A percentile compares a stretch with the other conserved stretches of the same genome.
These are phyloP conservation scores for Eristalis pertinax DNA, from an alignment of 2,888 invertebrate genomes.

Conservation along the genomic window DNA sequence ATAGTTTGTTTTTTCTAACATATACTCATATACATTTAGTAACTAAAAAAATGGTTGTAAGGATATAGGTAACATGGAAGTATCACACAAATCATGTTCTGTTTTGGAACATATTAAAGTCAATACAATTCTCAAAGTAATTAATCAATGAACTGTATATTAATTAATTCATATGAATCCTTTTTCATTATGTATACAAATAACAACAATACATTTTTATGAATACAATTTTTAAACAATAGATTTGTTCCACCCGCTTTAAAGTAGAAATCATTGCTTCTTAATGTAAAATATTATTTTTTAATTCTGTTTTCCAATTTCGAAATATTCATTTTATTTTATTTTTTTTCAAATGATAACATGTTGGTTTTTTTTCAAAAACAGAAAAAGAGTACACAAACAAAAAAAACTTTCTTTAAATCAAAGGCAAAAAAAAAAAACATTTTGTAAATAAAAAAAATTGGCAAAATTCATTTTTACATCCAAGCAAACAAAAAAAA, in stretches of 20 bases:
- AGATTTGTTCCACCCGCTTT: conserved; percentile 57
- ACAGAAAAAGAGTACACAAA: background rate
- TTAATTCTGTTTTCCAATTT: conserved; percentile 36
- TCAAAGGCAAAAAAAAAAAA: conserved; percentile 42
- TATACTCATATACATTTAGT: too few species aligned
- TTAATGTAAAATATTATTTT: conserved; percentile 56
- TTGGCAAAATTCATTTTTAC: conserved; percentile 67
- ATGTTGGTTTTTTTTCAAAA: background rate
- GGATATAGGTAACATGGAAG: too few species aligned
- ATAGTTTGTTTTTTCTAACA: too few species aligned
- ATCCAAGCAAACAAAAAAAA: conserved; percentile 29
- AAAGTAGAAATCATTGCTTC: conserved; percentile 66
- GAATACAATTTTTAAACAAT: conserved; percentile 40
- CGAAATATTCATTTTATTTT: conserved; percentile 44
- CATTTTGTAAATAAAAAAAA: conserved; percentile 69
- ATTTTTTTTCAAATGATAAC: conserved; percentile 38
- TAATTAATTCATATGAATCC: conserved; percentile 44
- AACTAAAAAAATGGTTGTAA: too few species aligned
- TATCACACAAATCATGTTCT: too few species aligned
- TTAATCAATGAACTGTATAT: too few species aligned
- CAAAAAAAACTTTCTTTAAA: conserved; percentile 50
- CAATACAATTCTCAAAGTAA: too few species aligned
- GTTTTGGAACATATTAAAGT: too few species aligned
- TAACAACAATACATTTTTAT: conserved; percentile 68
- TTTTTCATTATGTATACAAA: conserved; percentile 67